Evolutionary conservation across 2,888 invertebrate genomes (phyloP).

Genomic region (Unio pictorum): DNA sequence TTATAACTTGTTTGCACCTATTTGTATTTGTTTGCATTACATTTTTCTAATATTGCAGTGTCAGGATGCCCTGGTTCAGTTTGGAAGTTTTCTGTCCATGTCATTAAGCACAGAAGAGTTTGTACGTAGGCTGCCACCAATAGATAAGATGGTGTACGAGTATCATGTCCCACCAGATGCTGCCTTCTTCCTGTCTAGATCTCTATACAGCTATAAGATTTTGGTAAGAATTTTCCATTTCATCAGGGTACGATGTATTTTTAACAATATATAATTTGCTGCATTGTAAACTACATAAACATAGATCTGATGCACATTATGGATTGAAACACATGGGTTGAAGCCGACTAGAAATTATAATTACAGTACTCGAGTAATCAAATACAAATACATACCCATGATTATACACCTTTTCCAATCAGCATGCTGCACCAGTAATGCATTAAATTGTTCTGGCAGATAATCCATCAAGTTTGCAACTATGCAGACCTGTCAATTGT

Average conservation of each 20-base stretch:
- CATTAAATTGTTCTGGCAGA: too few relatives aligned
- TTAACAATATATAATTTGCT: background rate
- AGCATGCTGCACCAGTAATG: too few relatives aligned
- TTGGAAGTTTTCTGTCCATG: conserved; percentile 94
- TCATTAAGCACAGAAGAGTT: conserved; percentile 96
- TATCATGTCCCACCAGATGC: conserved; percentile 96
- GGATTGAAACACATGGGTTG: background rate
- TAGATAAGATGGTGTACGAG: conserved; percentile 89
- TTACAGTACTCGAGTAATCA: too few relatives aligned
- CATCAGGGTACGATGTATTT: background rate
- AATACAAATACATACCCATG: too few relatives aligned
- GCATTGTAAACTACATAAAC: background rate
- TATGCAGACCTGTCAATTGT: too few relatives aligned
- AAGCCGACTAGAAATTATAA: too few relatives aligned
- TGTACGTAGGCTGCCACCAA: conserved; percentile 86
- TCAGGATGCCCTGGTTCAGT: conserved; percentile 98
- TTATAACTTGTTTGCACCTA: too few relatives aligned
- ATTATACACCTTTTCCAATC: too few relatives aligned
- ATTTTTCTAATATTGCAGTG: conserved; percentile 78
- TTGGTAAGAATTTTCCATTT: conserved; percentile 76
- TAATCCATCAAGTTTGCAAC: too few relatives aligned
- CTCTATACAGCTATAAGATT: conserved; percentile 88
- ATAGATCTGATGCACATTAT: background rate
- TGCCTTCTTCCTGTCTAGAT: conserved; percentile 96
- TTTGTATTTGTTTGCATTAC: too few relatives aligned